phyloP scores from a whole-genome alignment of 2,797 vertebrate species.

The Serranus cabrilla region DNA sequence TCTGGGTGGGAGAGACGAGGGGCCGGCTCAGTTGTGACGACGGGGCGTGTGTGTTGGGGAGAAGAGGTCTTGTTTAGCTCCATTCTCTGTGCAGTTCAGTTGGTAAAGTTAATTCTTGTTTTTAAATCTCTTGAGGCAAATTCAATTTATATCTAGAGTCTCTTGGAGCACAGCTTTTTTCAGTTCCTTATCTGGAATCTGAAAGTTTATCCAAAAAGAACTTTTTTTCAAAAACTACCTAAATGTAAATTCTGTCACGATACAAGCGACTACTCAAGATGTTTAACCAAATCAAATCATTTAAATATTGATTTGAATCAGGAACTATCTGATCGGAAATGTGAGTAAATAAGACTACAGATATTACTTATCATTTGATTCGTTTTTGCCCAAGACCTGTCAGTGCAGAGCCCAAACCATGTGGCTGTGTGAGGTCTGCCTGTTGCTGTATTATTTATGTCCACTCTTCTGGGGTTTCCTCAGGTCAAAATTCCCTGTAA shows the following conservation, averaged over 20 bases:
- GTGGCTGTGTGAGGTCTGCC: too few species aligned
- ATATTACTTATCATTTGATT: background rate
- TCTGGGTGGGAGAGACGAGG: slow-evolving; percentile 6
- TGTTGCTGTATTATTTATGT: too few species aligned
- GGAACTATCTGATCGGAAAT: background rate
- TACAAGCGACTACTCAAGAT: background rate
- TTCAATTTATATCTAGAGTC: background rate
- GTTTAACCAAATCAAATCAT: background rate
- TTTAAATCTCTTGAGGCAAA: background rate
- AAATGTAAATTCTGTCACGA: background rate
- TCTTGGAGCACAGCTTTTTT: background rate
- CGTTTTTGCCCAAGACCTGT: background rate
- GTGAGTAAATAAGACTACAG: background rate
- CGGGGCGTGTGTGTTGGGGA: background rate
- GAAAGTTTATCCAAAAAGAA: too few species aligned
- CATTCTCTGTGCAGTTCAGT: background rate
- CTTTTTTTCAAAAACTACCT: background rate
- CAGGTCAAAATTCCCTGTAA: too few species aligned
- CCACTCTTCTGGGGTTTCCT: too few species aligned
- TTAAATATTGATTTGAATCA: background rate
- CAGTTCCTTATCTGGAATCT: too few species aligned
- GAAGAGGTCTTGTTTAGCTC: slow-evolving; percentile 7
- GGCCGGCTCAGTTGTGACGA: slow-evolving; percentile 14
- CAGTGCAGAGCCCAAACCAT: too few species aligned
- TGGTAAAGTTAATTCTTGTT: background rate